Percentiles rank a stretch among this genome's conserved stretches.
phyloP scores from a whole-genome alignment of 2,888 invertebrate species.

The Ophion slaviceki region DNA sequence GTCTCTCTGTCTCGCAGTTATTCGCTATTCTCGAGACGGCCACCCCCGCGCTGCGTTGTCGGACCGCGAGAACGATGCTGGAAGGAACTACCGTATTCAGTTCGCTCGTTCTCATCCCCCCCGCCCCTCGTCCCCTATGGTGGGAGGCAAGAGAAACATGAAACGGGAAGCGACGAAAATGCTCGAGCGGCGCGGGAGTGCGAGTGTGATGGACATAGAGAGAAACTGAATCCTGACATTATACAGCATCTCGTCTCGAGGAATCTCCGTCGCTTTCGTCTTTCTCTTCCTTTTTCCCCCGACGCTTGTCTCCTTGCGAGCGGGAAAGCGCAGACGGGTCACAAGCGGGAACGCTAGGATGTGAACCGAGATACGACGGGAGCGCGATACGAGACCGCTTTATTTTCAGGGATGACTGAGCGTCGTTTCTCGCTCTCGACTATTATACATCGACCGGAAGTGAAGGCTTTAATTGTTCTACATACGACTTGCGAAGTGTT shows the following conservation, averaged over 20 bases:
- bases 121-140: background rate
- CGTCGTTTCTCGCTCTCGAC: slow-evolving; percentile 34
- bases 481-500: slow-evolving; percentile 22
- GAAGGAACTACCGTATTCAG: slow-evolving; percentile 67
- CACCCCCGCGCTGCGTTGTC: slow-evolving; percentile 39
- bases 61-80: slow-evolving; percentile 44
- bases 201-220: slow-evolving; percentile 25
- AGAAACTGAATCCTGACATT: slow-evolving; percentile 17
- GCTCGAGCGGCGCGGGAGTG: slow-evolving; percentile 36
- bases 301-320: slow-evolving; percentile 25
- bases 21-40: slow-evolving; percentile 26
- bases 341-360: slow-evolving; percentile 8
- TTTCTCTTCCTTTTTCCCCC: slow-evolving; percentile 20
- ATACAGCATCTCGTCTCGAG: slow-evolving; percentile 25
- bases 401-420: slow-evolving; percentile 65
- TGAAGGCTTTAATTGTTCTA: slow-evolving; percentile 54
- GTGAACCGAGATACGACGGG: slow-evolving; percentile 27
- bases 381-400: slow-evolving; percentile 39
- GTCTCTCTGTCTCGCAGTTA: slow-evolving; percentile 52
- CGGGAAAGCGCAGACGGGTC: background rate
- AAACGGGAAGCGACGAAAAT: slow-evolving; percentile 59
- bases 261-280: slow-evolving; percentile 22
- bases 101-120: slow-evolving; percentile 58
- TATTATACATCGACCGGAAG: slow-evolving; percentile 58
- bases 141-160: slow-evolving; percentile 64